Conservation (phyloP, 23 tunicate genomes). For the Phallusia fumigata region DNA sequence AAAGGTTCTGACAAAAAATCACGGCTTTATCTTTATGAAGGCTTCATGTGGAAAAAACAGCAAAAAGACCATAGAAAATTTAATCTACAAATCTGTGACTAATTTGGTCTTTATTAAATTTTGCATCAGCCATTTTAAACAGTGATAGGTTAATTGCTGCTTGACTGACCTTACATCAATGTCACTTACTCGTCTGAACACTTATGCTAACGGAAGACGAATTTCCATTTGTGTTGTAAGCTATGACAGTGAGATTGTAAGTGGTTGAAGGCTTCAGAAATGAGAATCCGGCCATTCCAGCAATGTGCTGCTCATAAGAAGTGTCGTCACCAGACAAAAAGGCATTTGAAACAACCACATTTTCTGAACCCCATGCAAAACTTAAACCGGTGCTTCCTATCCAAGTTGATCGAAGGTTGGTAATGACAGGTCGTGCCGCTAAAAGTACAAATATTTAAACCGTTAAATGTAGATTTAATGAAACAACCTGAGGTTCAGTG, state of each 20-base stretch:
- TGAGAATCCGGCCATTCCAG: background rate
- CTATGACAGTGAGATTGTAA: background rate
- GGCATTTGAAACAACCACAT: background rate
- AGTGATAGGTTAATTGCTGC: background rate
- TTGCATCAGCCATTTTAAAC: background rate
- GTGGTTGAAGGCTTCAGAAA: background rate
- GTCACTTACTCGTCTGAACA: background rate
- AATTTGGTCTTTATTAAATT: too few relatives aligned
- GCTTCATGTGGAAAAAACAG: too few relatives aligned
- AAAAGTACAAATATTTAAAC: too few relatives aligned
- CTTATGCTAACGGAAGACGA: background rate
- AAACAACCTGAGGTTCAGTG: too few relatives aligned
- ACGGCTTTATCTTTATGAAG: too few relatives aligned
- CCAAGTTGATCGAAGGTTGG: background rate
- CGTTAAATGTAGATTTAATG: too few relatives aligned
- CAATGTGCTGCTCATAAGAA: background rate
- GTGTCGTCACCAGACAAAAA: background rate
- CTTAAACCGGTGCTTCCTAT: background rate
- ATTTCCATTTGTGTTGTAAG: background rate
- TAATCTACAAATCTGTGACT: too few relatives aligned
- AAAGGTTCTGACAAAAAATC: too few relatives aligned
- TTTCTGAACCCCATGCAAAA: background rate
- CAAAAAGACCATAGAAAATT: too few relatives aligned
- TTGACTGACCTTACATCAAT: too few relatives aligned
- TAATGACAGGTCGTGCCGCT: background rate